These are phyloP conservation scores for Chaetodon trifascialis DNA, from an alignment of 2,113 vertebrate species.

Conservation along the genomic window DNA sequence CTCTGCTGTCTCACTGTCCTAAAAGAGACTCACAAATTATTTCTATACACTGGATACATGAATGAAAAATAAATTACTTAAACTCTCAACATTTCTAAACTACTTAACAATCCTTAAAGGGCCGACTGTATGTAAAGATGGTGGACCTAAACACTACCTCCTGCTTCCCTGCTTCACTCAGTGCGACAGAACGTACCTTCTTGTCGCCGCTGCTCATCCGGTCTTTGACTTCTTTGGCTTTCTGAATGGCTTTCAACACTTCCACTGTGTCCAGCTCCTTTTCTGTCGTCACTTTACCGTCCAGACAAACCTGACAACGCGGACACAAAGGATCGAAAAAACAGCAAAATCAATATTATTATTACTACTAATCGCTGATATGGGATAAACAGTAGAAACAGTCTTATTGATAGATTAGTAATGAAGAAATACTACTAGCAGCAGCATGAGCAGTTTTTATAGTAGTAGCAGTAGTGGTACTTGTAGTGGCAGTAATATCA, in stretches of 20 bases:
- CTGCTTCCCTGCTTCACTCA: background rate
- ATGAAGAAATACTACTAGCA: background rate
- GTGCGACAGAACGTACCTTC: constrained; percentile 85
- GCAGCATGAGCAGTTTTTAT: background rate
- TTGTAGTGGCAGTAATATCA: background rate
- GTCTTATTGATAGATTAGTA: background rate
- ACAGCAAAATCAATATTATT: too few species aligned
- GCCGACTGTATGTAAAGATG: background rate
- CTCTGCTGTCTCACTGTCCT: background rate
- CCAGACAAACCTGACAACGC: constrained; percentile 90
- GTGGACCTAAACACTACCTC: too few species aligned
- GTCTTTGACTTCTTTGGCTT: constrained; percentile 95
- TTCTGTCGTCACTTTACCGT: constrained; percentile 89
- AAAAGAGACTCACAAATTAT: background rate
- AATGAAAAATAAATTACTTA: background rate
- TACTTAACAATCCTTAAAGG: background rate
- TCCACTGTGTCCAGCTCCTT: constrained; percentile 98
- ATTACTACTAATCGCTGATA: background rate
- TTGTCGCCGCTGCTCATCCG: constrained; percentile 89
- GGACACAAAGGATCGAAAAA: background rate
- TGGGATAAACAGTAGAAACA: background rate
- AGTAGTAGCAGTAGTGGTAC: background rate
- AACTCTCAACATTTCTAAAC: background rate
- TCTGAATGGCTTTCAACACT: constrained; percentile 98
- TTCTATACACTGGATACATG: background rate